Conservation (phyloP, 2,888 invertebrate genomes). For the Andricus quercusramuli region DNA sequence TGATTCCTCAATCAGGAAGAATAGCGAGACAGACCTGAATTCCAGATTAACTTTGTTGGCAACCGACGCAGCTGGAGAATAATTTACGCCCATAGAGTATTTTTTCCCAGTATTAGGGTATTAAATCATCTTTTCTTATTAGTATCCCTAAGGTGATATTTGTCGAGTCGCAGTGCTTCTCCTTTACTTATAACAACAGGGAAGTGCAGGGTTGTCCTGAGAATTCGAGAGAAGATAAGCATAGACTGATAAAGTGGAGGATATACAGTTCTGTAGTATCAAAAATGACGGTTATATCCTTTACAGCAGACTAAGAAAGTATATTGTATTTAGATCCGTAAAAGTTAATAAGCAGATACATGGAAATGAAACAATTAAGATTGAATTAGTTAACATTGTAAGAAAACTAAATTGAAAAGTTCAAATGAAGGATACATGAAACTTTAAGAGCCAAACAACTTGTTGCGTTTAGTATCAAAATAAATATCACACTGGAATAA, state of each 20-base stretch:
- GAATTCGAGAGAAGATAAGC: neutral
- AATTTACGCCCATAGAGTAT: neutral
- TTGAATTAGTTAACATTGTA: no score
- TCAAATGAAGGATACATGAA: neutral
- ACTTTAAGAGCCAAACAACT: neutral
- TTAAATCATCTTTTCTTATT: neutral
- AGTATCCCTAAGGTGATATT: neutral
- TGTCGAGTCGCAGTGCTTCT: neutral
- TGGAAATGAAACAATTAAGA: neutral
- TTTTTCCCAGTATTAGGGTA: neutral
- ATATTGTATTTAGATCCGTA: no score
- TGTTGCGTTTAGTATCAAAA: neutral
- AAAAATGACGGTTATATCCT: no score
- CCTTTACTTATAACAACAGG: neutral
- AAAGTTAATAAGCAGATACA: no score
- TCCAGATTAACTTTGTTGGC: constrained; percentile 15
- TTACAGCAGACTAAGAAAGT: no score
- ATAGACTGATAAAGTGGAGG: neutral
- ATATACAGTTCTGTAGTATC: neutral
- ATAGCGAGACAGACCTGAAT: neutral
- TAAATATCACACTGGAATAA: neutral
- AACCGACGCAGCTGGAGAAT: neutral
- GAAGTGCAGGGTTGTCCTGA: neutral
- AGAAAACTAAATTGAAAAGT: neutral
- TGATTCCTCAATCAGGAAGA: neutral